These are phyloP conservation scores for Synergus laeviventris DNA, from an alignment of 2,888 invertebrate species.

Conservation along the genomic window DNA sequence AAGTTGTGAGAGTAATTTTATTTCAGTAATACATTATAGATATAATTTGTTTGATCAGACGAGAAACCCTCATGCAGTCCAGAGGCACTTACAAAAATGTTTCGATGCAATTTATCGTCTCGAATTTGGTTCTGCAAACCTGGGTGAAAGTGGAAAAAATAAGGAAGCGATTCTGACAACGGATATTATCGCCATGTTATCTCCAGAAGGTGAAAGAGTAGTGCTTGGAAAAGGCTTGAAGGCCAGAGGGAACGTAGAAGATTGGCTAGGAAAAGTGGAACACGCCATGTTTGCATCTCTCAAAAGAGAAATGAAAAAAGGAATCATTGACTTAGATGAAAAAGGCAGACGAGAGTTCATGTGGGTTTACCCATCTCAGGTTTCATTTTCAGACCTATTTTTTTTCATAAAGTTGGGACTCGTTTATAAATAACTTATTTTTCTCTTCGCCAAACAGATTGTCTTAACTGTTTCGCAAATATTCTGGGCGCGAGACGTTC, in stretches of 20 bases:
- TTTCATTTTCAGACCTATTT: constrained; percentile 60
- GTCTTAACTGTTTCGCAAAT: constrained; percentile 91
- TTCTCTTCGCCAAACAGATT: constrained; percentile 79
- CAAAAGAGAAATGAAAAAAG: constrained; percentile 85
- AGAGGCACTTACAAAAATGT: constrained; percentile 92
- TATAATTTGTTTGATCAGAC: constrained; percentile 77
- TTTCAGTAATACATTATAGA: neutral
- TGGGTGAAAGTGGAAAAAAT: constrained; percentile 78
- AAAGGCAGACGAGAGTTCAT: constrained; percentile 86
- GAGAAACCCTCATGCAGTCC: constrained; percentile 91
- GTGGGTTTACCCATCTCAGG: constrained; percentile 85
- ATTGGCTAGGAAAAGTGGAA: constrained; percentile 94
- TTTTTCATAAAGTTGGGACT: neutral
- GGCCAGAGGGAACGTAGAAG: constrained; percentile 93
- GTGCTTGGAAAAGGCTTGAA: constrained; percentile 88
- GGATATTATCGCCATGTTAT: constrained; percentile 92
- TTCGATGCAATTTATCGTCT: constrained; percentile 89
- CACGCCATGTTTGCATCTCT: constrained; percentile 91
- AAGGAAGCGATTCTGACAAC: constrained; percentile 80
- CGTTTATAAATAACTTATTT: constrained; percentile 12
- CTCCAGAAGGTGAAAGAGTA: constrained; percentile 91
- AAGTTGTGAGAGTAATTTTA: neutral
- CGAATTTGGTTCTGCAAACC: constrained; percentile 83
- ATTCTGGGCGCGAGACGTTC: constrained; percentile 91
- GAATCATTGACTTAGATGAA: constrained; percentile 82